Base-by-base conservation (phyloP, 2,797 vertebrate species). In the Jordanella pulchra region DNA sequence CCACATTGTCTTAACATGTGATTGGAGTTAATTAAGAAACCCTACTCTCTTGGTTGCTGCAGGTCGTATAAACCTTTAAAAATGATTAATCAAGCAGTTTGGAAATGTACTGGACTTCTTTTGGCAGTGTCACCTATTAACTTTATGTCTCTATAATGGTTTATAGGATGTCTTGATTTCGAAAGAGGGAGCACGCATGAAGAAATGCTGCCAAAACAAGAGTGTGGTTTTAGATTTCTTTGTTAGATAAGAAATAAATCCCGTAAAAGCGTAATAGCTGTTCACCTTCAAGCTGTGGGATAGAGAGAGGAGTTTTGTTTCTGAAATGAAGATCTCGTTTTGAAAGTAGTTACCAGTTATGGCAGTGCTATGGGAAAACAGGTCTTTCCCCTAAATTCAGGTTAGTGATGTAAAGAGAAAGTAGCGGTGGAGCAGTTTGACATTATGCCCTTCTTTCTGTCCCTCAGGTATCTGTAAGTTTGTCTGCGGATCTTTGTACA, bases 401-500 rank as follows among this genome's bases (percentile, higher is more conserved):
- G 23, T 4, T 48, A 11, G 44, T 67, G 67, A 58, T 79, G 54
- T 77, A 67, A 69, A 64, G 58, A 80, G 60, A 69, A 39, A 73
- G 21, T 18, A 18, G 10, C 56, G 67, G 83, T 82, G 65, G 68
- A 58, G 42, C 48, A 56, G 44, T 78, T 68, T 91, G 78, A 91
- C 78, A 50, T 55, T 25, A 0, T 67, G 42, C 53, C 72, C 1
- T 72, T 79, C 67, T 85, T 63, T 89, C 32, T 88, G 63, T 83
- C 78, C 77, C 74, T 60, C 76, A 94, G 93, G 89, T 84, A 82
- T 82, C 83, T 87, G 81, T 90, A 89, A n/a, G 85, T 81, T 61
- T 70, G 54, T 58, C 83, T 68, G 60, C 47, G 11, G 42, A 61
- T 74, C 55, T 72, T 69, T 45, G 69, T 50, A 65, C 75, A 72